A percentile compares a stretch with the other conserved stretches of the same genome.
Conservation (phyloP, 2,797 vertebrate species). For the Mormyrus proboscirostris region DNA sequence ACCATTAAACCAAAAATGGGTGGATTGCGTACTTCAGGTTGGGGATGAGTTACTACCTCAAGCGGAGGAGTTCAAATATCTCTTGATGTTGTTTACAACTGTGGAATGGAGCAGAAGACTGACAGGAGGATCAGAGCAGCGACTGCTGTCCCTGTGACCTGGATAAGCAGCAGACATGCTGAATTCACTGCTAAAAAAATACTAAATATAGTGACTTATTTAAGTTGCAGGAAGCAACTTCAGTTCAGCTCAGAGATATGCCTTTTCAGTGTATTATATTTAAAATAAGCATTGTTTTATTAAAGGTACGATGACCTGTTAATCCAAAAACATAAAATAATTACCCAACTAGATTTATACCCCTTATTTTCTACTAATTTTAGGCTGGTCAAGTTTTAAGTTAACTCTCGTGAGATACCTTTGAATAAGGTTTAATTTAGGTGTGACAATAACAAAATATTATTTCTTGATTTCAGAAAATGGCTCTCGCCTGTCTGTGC, state of each 20-base stretch:
- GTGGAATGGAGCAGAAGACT: background rate
- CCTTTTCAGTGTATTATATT: background rate
- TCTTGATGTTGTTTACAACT: background rate
- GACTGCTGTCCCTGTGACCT: background rate
- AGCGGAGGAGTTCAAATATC: background rate
- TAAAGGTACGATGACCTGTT: background rate
- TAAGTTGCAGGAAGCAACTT: background rate
- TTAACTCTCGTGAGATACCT: background rate
- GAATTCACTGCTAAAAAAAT: background rate
- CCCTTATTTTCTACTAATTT: background rate
- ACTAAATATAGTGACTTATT: background rate
- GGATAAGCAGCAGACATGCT: background rate
- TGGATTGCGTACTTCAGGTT: background rate
- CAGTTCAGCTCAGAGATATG: background rate
- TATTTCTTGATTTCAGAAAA: constrained; percentile 51
- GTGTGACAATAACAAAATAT: constrained; percentile 3
- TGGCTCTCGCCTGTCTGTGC: constrained; percentile 55
- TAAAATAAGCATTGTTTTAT: background rate
- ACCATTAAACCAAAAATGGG: background rate
- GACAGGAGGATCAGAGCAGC: background rate
- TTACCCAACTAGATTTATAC: background rate
- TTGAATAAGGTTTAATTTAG: background rate
- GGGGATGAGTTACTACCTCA: background rate
- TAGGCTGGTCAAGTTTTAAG: background rate
- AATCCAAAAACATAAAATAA: background rate